Percentiles rank a stretch among this genome's conserved stretches.
Conservation (phyloP, 2,113 vertebrate species). For the Catharus minimus region DNA sequence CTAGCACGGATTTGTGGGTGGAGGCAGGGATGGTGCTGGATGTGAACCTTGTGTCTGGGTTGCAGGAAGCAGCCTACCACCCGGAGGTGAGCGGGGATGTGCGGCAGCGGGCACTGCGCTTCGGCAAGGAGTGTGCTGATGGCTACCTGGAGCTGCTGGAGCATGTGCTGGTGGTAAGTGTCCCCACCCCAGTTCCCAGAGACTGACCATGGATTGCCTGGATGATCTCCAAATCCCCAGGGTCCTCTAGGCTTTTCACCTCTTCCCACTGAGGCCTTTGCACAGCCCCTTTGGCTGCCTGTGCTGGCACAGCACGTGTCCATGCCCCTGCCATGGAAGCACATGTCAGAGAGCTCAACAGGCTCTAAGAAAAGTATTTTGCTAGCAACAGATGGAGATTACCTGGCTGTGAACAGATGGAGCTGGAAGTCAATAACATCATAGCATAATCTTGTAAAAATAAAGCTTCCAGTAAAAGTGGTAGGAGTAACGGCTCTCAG, state of each 20-base stretch:
- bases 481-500: not conserved
- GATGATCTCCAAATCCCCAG: not conserved
- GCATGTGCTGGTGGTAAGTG: slow-evolving; percentile 92
- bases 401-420: not conserved
- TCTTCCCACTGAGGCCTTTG: not conserved
- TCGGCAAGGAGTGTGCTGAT: slow-evolving; percentile 88
- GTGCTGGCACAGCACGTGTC: not conserved
- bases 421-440: not conserved
- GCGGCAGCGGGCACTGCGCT: slow-evolving; percentile 87
- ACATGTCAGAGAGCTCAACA: not conserved
- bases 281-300: not conserved
- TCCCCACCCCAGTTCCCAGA: rapidly evolving
- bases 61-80: slow-evolving; percentile 92
- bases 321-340: not conserved
- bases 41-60: not conserved
- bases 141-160: slow-evolving; percentile 95
- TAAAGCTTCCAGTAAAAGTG: slow-evolving; percentile 13
- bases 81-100: slow-evolving; percentile 89
- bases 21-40: not conserved
- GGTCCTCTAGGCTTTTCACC: not conserved
- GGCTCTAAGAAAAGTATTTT: slow-evolving; percentile 17
- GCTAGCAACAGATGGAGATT: slow-evolving; percentile 23
- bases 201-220: not conserved
- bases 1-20: rapidly evolving
- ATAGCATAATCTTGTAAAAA: not conserved